phyloP scores from a whole-genome alignment of 2,113 vertebrate genomes.

The Paraplagusia blochii region DNA sequence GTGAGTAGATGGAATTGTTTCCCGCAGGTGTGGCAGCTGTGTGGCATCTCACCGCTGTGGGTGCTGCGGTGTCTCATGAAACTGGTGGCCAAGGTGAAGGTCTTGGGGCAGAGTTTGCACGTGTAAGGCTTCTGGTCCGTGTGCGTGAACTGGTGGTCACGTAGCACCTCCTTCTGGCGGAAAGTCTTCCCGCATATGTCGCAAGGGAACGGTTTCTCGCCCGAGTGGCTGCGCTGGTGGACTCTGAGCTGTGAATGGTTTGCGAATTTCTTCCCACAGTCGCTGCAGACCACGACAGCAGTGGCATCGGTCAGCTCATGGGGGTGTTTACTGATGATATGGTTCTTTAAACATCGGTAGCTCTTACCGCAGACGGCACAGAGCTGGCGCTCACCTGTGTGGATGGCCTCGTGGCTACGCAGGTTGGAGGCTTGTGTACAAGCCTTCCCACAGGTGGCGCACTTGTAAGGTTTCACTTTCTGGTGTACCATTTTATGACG shows the following conservation, averaged over 20 bases:
- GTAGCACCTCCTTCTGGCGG: constrained; percentile 40
- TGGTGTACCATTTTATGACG: constrained; percentile 67
- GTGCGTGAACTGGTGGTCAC: constrained; percentile 46
- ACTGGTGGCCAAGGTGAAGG: constrained; percentile 45
- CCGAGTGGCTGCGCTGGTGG: constrained; percentile 59
- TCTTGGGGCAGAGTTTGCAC: constrained; percentile 35
- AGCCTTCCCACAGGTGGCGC: constrained; percentile 57
- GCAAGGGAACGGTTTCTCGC: constrained; percentile 63
- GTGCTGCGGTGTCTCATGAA: constrained; percentile 52
- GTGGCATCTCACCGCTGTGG: constrained; percentile 37
- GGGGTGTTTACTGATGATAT: constrained; percentile 63
- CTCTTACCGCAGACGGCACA: constrained; percentile 65
- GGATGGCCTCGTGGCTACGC: constrained; percentile 60
- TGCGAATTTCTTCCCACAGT: constrained; percentile 70
- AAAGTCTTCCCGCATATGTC: constrained; percentile 59
- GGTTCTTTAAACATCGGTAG: constrained; percentile 65
- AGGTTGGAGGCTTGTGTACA: constrained; percentile 66
- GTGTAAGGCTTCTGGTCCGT: constrained; percentile 37
- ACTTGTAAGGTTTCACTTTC: constrained; percentile 51
- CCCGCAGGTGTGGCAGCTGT: constrained; percentile 42
- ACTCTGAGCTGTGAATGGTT: constrained; percentile 51
- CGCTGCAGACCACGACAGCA: constrained; percentile 42
- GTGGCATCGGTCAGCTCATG: constrained; percentile 40
- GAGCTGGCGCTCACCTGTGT: constrained; percentile 61
- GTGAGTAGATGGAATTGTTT: constrained; percentile 51